Conservation (phyloP, 2,797 vertebrate species). For the Sciurus carolinensis region DNA sequence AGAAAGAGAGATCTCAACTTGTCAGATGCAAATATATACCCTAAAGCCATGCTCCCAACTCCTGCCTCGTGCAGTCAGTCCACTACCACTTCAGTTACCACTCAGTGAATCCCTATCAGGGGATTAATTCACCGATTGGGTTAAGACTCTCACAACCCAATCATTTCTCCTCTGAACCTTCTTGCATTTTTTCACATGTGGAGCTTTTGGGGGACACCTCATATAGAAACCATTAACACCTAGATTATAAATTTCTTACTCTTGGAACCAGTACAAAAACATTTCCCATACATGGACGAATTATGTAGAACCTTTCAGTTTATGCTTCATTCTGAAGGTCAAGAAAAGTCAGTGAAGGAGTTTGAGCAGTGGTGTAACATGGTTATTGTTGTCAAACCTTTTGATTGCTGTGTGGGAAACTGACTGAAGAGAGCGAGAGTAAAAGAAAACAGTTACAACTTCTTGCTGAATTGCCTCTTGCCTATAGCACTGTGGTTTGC, state of each 20-base stretch:
- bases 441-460: neutral
- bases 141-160: no score
- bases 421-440: neutral
- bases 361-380: neutral
- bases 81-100: no score
- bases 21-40: no score
- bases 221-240: no score
- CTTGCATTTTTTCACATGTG: no score
- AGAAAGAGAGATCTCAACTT: no score
- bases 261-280: neutral
- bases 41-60: no score
- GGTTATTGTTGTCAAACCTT: neutral
- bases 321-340: neutral
- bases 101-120: no score
- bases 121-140: no score
- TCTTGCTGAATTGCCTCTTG: neutral
- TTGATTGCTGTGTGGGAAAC: neutral
- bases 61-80: no score
- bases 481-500: neutral
- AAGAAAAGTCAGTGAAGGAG: neutral
- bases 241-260: slow-evolving; percentile 5
- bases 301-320: neutral
- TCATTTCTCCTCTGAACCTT: no score
- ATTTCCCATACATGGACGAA: neutral
- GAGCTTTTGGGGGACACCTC: no score